Evolutionary conservation across 2,797 vertebrate species (phyloP).

Genomic region (Rhinatrema bivittatum): DNA sequence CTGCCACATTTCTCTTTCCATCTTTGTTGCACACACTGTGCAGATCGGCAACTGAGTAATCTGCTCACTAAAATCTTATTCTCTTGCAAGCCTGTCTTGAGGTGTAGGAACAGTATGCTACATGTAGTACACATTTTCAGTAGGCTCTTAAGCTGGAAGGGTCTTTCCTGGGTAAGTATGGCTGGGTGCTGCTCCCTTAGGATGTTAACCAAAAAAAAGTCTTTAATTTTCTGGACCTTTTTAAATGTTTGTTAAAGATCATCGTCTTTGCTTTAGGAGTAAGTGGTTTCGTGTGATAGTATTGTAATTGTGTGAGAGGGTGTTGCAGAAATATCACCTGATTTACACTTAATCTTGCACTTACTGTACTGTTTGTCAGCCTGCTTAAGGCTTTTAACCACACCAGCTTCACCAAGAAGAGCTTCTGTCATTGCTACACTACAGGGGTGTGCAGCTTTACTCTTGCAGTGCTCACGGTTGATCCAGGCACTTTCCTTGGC

Average conservation of each 20-base stretch:
- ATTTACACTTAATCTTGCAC: too few species aligned
- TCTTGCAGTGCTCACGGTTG: too few species aligned
- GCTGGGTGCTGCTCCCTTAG: constrained; percentile 48
- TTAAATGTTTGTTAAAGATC: constrained; percentile 13
- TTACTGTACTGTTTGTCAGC: constrained; percentile 35
- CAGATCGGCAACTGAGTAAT: constrained; percentile 49
- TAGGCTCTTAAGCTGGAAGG: constrained; percentile 64
- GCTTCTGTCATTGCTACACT: constrained; percentile 87
- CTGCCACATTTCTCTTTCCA: constrained; percentile 37
- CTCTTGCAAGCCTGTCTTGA: constrained; percentile 64
- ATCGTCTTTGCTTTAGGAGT: constrained; percentile 18
- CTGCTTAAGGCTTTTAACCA: constrained; percentile 40
- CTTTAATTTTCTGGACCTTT: constrained; percentile 24
- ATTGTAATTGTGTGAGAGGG: too few species aligned
- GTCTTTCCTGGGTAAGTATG: constrained; percentile 65
- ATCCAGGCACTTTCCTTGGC: too few species aligned
- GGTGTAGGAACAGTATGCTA: constrained; percentile 61
- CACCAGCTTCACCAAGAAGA: constrained; percentile 72
- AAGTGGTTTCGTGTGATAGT: too few species aligned
- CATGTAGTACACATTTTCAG: constrained; percentile 59
- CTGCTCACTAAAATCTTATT: constrained; percentile 61
- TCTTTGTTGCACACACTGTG: constrained; percentile 50
- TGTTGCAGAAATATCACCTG: too few species aligned
- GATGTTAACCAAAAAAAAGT: constrained; percentile 37
- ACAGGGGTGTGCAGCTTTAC: constrained; percentile 62